Evolutionary conservation across 92 coral and sea anemone species (phyloP), one percentile per base, ranked within the genome.

Genomic region (Heliopora coerulea): DNA sequence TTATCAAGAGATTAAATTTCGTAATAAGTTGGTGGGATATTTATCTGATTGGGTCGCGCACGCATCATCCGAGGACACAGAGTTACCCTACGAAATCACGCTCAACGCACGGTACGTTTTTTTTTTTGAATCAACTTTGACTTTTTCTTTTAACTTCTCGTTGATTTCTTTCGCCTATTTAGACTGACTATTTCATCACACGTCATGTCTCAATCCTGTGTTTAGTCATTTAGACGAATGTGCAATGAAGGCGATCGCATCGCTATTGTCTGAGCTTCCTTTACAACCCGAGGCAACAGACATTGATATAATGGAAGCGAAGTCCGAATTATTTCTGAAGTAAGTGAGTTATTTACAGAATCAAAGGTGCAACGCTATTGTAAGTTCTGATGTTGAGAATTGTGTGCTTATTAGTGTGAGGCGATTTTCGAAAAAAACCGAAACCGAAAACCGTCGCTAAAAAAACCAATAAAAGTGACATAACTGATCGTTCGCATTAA

Each of bases 311-410:
- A 90, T 88, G 68, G 99, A 95, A 33, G 99, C 95, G 11, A 95
- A 95, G 74, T 95, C 99, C 21, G 96, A 95, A 73, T 90, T 95
- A 49, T 95, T 95, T 68, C 95, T 95, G 12, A 95, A 95, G 99
- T 93, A 74, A 83, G 98, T 74, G 31, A 17, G 19, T 50, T 50
- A 19, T 19, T 42, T 23, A 26, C 54, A 32, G n/a, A 27, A 19
- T 30, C 28, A n/a, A 3, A 23, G 31, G 37, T 23, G 8, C n/a
- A n/a, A n/a, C n/a, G n/a, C n/a, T n/a, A n/a, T n/a, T n/a, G n/a
- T n/a, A n/a, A n/a, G n/a, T n/a, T n/a, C n/a, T n/a, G n/a, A n/a
- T 61, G 9, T 21, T 61, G 6, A 23, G 8, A 8, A 7, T 23
- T 62, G 33, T 31, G 56, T 19, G 25, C 23, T 15, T 18, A 27